These are phyloP conservation scores for Tenrec ecaudatus DNA, from an alignment of 2,113 vertebrate genomes.

Conservation along the genomic window DNA sequence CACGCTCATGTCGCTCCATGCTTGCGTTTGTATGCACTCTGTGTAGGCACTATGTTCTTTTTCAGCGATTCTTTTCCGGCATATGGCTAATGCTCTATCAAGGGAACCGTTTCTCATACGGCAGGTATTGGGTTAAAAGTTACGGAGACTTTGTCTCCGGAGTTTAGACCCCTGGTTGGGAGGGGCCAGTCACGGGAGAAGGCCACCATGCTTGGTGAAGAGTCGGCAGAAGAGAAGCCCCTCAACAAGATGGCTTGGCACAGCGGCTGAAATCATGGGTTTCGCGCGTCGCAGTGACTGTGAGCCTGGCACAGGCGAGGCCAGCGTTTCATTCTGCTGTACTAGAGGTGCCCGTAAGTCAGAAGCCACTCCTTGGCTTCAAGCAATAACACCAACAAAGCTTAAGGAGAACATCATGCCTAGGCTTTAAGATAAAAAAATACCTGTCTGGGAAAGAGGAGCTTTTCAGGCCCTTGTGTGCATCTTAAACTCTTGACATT, in stretches of 20 bases:
- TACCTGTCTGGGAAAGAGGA: slow-evolving; percentile 1
- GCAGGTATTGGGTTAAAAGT: not conserved
- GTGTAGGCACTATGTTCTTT: not conserved
- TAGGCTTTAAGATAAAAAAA: slow-evolving; percentile 50
- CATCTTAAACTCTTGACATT: slow-evolving; percentile 23
- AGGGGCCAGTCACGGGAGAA: too few species aligned
- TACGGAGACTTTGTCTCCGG: not conserved
- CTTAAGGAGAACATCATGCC: not conserved
- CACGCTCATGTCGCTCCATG: not conserved
- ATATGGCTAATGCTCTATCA: slow-evolving; percentile 29
- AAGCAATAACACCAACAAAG: too few species aligned
- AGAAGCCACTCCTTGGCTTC: too few species aligned
- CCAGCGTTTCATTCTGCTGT: too few species aligned
- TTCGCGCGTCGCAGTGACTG: too few species aligned
- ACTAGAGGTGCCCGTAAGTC: too few species aligned
- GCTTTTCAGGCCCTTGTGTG: not conserved
- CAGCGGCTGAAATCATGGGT: too few species aligned
- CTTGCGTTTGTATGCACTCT: not conserved
- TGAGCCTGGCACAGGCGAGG: not conserved
- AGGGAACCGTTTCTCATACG: not conserved
- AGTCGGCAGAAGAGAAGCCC: too few species aligned
- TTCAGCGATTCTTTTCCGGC: not conserved
- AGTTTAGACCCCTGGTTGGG: too few species aligned
- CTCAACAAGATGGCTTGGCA: too few species aligned
- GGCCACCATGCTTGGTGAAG: too few species aligned